Conservation (phyloP, 2,888 invertebrate genomes). For the Heteromyza rotundicornis region DNA sequence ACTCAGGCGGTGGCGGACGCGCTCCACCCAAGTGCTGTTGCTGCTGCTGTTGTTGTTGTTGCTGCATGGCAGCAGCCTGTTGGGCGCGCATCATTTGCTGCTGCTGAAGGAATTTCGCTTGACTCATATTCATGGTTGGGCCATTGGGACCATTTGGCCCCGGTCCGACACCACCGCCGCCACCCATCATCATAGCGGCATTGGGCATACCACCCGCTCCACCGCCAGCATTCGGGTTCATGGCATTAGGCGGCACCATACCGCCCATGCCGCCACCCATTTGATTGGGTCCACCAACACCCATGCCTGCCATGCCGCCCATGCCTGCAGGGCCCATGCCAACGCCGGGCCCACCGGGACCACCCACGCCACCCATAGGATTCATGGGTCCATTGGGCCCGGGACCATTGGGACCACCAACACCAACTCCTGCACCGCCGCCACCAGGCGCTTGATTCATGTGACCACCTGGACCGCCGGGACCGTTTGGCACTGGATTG, state of each 20-base stretch:
- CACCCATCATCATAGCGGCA: constrained; percentile 49
- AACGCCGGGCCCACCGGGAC: constrained; percentile 28
- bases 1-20: constrained; percentile 85
- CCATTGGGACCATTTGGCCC: constrained; percentile 36
- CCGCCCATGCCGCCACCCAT: constrained; percentile 36
- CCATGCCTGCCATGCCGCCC: constrained; percentile 30
- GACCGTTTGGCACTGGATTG: constrained; percentile 6
- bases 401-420: constrained; percentile 36
- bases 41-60: constrained; percentile 15
- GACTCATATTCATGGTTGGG: constrained; percentile 59
- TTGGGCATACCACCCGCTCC: constrained; percentile 27
- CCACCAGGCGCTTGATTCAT: constrained; percentile 25
- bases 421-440: constrained; percentile 23
- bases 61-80: constrained; percentile 28
- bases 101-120: constrained; percentile 73
- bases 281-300: constrained; percentile 32
- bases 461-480: constrained; percentile 30
- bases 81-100: constrained; percentile 67
- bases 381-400: constrained; percentile 38
- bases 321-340: constrained; percentile 33
- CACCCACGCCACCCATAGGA: constrained; percentile 51
- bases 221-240: constrained; percentile 51
- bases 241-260: constrained; percentile 50
- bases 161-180: constrained; percentile 34
- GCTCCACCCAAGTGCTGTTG: constrained; percentile 65